Evolutionary conservation across 2,113 vertebrate species (phyloP).

Genomic region (Neodontobutis hainanensis): DNA sequence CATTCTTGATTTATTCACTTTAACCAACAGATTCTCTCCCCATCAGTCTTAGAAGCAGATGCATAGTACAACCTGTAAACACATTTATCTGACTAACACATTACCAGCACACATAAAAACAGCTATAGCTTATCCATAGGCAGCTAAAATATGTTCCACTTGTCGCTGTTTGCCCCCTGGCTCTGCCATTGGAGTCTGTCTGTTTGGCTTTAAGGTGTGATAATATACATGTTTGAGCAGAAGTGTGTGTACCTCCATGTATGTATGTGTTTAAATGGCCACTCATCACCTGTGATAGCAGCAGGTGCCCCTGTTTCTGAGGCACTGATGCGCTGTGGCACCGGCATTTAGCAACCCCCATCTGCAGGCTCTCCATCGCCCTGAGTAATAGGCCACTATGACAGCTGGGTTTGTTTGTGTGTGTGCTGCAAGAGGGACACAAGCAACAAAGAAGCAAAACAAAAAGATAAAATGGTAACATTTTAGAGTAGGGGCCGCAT

Average conservation of each 20-base stretch:
- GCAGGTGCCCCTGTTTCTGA: constrained; percentile 68
- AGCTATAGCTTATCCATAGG: constrained; percentile 24
- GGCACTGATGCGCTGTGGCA: constrained; percentile 74
- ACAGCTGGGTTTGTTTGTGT: constrained; percentile 73
- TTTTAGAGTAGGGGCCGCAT: background rate
- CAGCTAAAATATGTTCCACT: constrained; percentile 29
- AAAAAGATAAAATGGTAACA: constrained; percentile 3
- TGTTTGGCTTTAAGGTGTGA: constrained; percentile 12
- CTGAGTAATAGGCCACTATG: constrained; percentile 69
- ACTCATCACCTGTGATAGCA: constrained; percentile 67
- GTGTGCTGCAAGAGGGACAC: constrained; percentile 31
- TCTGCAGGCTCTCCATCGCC: constrained; percentile 71
- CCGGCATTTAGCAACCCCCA: constrained; percentile 72
- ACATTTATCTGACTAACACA: constrained; percentile 36
- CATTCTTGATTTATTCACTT: constrained; percentile 23
- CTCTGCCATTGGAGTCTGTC: constrained; percentile 15
- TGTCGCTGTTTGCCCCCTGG: constrained; percentile 22
- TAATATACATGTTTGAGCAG: background rate
- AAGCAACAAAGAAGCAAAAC: background rate
- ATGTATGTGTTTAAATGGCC: constrained; percentile 7
- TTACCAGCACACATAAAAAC: constrained; percentile 17
- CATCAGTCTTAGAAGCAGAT: constrained; percentile 11
- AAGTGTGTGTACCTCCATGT: background rate
- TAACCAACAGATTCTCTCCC: constrained; percentile 11
- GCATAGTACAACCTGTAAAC: background rate